Percentiles rank a stretch among this genome's conserved stretches.
phyloP scores from a whole-genome alignment of 1,140 invertebrate genomes.

The Akabosia matsudoensis region DNA sequence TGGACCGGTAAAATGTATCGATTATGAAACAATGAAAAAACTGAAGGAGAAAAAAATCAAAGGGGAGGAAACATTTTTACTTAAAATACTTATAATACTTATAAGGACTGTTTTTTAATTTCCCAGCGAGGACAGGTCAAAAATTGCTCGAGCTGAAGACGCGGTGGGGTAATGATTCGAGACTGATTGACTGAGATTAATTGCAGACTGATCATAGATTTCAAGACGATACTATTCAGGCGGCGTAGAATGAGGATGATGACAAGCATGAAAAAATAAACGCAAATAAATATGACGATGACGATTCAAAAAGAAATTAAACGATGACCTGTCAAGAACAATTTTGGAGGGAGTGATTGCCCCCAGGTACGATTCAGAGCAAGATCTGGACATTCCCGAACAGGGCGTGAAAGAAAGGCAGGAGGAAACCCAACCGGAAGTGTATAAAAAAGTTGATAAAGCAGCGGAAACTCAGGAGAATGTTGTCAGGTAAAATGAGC shows the following conservation, averaged over 20 bases:
- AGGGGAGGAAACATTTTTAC: too few species aligned
- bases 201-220: constrained; percentile 40
- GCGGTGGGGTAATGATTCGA: constrained; percentile 30
- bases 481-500: not conserved
- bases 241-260: not conserved
- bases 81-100: too few species aligned
- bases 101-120: not conserved
- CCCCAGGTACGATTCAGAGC: constrained; percentile 27
- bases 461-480: not conserved
- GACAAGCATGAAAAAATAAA: constrained; percentile 22
- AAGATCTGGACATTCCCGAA: not conserved
- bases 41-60: too few species aligned
- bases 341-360: not conserved
- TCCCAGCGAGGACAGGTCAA: constrained; percentile 20
- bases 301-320: constrained; percentile 11
- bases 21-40: too few species aligned
- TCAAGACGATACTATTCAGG: constrained; percentile 4
- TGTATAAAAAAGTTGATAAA: not conserved
- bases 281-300: constrained; percentile 27
- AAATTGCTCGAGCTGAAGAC: constrained; percentile 32
- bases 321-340: not conserved
- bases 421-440: not conserved
- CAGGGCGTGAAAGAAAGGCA: not conserved
- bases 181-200: too few species aligned
- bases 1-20: too few species aligned